Conservation (phyloP, 2,113 vertebrate genomes). For the Burhinus oedicnemus region DNA sequence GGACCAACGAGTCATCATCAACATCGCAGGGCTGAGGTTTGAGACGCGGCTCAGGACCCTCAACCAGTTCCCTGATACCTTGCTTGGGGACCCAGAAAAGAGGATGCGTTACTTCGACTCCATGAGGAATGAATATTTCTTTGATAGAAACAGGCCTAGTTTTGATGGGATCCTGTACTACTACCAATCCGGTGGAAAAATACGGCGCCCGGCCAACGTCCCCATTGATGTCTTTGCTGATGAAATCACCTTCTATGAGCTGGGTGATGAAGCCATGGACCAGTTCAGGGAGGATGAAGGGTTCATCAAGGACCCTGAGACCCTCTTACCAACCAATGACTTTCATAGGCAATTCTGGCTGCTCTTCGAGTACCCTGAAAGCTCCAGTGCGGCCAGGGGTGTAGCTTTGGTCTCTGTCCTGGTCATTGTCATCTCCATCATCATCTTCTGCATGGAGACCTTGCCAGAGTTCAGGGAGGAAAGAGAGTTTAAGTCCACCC, state of each 20-base stretch:
- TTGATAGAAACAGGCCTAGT: conserved; percentile 94
- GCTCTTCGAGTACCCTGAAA: conserved; percentile 95
- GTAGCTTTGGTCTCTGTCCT: conserved; percentile 92
- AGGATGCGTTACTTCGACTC: conserved; percentile 95
- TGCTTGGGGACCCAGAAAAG: conserved; percentile 89
- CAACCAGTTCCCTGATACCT: conserved; percentile 91
- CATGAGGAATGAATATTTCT: conserved; percentile 98
- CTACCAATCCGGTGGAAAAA: conserved; percentile 94
- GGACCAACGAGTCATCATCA: conserved; percentile 91
- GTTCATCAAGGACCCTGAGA: conserved; percentile 91
- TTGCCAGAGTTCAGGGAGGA: conserved; percentile 94
- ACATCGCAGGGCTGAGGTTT: conserved; percentile 93
- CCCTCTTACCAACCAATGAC: conserved; percentile 87
- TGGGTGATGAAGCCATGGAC: conserved; percentile 91
- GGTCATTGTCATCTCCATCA: conserved; percentile 95
- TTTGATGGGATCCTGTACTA: conserved; percentile 98
- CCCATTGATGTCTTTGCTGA: conserved; percentile 93
- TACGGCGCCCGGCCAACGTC: conserved; percentile 91
- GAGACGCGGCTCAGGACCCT: conserved; percentile 93
- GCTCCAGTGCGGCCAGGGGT: conserved; percentile 89
- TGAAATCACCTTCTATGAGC: conserved; percentile 93
- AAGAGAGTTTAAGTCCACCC: conserved; percentile 61
- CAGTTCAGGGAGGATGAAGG: conserved; percentile 96
- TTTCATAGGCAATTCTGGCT: conserved; percentile 93
- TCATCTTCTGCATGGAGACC: conserved; percentile 96